Evolutionary conservation across 2,888 invertebrate species (phyloP), one percentile per base, ranked within the genome.

Genomic region (Embidobia sp.): DNA sequence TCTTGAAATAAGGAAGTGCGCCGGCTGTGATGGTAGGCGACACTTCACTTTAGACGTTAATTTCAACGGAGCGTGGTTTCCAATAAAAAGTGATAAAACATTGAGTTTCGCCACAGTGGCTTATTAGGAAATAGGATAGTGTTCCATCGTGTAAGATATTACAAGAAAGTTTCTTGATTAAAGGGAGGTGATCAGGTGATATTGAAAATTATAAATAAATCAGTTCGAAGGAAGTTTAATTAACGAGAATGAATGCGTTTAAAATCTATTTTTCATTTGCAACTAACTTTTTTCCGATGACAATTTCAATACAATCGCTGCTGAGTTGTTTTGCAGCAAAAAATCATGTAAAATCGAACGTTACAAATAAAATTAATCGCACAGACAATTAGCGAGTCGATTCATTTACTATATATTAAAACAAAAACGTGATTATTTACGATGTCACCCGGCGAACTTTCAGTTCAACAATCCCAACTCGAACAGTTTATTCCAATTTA

Each of bases 151-250:
- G 13, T 42, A 19, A 42, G 31, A 57, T 42, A 42, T 55, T 55
- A 18, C 31, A 13, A 57, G n/a, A 57, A 42, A 42, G 42, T 57
- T 57, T 57, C 31, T 29, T 57, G 57, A 42, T 29, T 42, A 42
- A 19, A 57, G 42, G 27, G 13, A 7, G 7, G 42, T 18, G 42
- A 57, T 57, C 57, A 29, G 42, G 27, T 26, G 31, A 57, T 29
- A 29, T 40, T 42, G 16, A 29, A 42, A n/a, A 15, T 35, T 10
- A 42, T 29, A 18, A 26, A 40, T 15, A 4, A 33, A 19, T 37
- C 22, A 22, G 22, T 3, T 4, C 4, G 10, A 26, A 18, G 15
- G n/a, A 3, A 18, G n/a, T n/a, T n/a, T n/a, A 40, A 55, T 40
- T 27, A 55, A 11, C 16, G 40, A 40, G 16, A 40, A 40, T 40